Conservation (phyloP, 2,888 invertebrate genomes). For the Alviniconcha strummeri region DNA sequence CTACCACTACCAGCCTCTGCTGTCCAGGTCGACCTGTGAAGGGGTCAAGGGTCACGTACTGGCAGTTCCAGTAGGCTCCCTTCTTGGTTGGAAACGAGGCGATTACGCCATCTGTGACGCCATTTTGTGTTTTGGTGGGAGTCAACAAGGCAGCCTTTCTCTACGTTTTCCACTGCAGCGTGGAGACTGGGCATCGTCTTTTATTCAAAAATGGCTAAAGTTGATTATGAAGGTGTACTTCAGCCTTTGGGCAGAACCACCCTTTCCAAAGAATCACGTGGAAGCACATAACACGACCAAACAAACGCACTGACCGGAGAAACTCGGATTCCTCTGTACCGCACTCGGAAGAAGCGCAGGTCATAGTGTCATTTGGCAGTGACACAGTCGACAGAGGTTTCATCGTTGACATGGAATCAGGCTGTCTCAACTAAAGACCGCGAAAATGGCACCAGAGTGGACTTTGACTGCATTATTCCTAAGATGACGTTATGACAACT, state of each 20-base stretch:
- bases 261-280: conserved; percentile 18
- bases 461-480: conserved; percentile 3
- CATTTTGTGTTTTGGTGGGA: conserved; percentile 26
- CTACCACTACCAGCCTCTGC: too few species aligned
- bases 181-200: conserved; percentile 30
- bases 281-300: conserved; percentile 30
- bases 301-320: conserved; percentile 24
- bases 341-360: neutral
- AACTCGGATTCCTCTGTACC: conserved; percentile 22
- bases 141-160: conserved; percentile 8
- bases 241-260: conserved; percentile 27
- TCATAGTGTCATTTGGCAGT: conserved; percentile 13
- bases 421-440: conserved; percentile 6
- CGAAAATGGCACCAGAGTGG: conserved; percentile 26
- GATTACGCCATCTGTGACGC: conserved; percentile 24
- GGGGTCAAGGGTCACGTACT: too few species aligned
- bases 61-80: conserved; percentile 4
- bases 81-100: conserved; percentile 28
- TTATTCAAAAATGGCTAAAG: conserved; percentile 29
- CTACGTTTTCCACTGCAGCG: conserved; percentile 32
- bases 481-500: conserved; percentile 22
- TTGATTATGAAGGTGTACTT: conserved; percentile 24
- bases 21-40: too few species aligned
- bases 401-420: conserved; percentile 25
- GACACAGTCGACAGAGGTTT: conserved; percentile 14